Base-by-base conservation (phyloP, 2,797 vertebrate species). In the Melanotaenia maccullochi region DNA sequence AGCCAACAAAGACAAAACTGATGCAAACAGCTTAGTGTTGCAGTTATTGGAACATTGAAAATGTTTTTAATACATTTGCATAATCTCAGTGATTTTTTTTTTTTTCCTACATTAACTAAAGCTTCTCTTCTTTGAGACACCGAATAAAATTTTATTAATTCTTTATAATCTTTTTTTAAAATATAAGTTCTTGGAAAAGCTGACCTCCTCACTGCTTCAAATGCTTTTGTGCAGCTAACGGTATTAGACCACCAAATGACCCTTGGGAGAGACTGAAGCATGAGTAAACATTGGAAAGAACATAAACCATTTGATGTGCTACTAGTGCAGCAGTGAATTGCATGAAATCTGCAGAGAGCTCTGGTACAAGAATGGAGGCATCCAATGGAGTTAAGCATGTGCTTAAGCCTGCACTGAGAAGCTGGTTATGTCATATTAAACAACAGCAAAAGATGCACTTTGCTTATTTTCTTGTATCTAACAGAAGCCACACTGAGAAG, bases 261-360 rank as follows among this genome's bases (percentile, higher is more conserved):
- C 78, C 73, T 24, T 73, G 83, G 77, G 87, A 84, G 61, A 65
- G 71, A 79, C 18, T 76, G 73, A 68, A 71, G 72, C 82, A 71
- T 54, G 71, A 71, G 75, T 55, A 82, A 80, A 82, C 80, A 85
- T 33, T 57, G 52, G 44, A 73, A 75, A 79, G 79, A 84, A 77
- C 76, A 83, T 70, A 82, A 87, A 81, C 77, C 86, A 85, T 89
- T 85, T 67, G 79, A 75, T 60, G 47, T 47, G 44, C 81, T 71
- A 60, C 65, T 78, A 55, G n/a, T 40, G 64, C 71, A 76, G 47
- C 76, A 82, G 40, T 44, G 67, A 71, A 74, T 63, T 60, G 68
- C 22, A 6, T 68, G 65, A 66, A 47, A 52, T 73, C 72, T 54
- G 38, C 36, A 60, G 55, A 76, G 72, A 52, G 68, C 64, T 56